Conservation (phyloP, 2,797 vertebrate species). For the Pempheris klunzingeri region DNA sequence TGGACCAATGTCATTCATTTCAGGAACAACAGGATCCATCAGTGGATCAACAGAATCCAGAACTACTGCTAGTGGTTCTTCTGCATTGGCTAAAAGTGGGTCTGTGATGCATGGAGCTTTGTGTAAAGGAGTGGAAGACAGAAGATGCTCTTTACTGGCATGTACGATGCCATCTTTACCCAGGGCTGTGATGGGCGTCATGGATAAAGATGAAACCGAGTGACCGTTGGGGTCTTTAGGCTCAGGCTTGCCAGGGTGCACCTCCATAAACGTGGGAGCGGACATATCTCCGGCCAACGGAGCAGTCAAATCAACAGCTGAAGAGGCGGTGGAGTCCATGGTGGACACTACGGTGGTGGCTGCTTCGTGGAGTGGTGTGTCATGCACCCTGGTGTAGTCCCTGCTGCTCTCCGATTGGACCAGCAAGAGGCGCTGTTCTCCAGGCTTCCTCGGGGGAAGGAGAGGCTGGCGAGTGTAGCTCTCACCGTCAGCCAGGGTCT, state of each 20-base stretch:
- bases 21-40: not conserved
- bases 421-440: slow-evolving; percentile 91
- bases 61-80: slow-evolving; percentile 52
- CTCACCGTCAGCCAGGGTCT: slow-evolving; percentile 92
- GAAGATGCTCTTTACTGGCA: slow-evolving; percentile 62
- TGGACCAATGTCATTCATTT: slow-evolving; percentile 36
- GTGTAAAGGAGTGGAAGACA: slow-evolving; percentile 74
- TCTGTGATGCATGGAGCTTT: slow-evolving; percentile 61
- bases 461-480: slow-evolving; percentile 92
- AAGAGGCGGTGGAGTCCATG: slow-evolving; percentile 90
- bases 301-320: slow-evolving; percentile 74
- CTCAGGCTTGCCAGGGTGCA: slow-evolving; percentile 34
- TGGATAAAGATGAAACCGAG: slow-evolving; percentile 49
- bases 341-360: slow-evolving; percentile 85
- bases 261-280: slow-evolving; percentile 37
- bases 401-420: slow-evolving; percentile 90
- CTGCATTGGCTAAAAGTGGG: slow-evolving; percentile 64
- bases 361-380: slow-evolving; percentile 83
- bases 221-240: slow-evolving; percentile 66
- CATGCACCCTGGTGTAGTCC: slow-evolving; percentile 91
- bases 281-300: slow-evolving; percentile 43
- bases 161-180: slow-evolving; percentile 47
- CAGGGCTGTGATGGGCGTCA: slow-evolving; percentile 6
- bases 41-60: slow-evolving; percentile 29
- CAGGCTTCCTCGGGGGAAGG: slow-evolving; percentile 89